A percentile compares a stretch with the other conserved stretches of the same genome.
Evolutionary conservation across 2,113 vertebrate species (phyloP).

Genomic region (Misgurnus anguillicaudatus): DNA sequence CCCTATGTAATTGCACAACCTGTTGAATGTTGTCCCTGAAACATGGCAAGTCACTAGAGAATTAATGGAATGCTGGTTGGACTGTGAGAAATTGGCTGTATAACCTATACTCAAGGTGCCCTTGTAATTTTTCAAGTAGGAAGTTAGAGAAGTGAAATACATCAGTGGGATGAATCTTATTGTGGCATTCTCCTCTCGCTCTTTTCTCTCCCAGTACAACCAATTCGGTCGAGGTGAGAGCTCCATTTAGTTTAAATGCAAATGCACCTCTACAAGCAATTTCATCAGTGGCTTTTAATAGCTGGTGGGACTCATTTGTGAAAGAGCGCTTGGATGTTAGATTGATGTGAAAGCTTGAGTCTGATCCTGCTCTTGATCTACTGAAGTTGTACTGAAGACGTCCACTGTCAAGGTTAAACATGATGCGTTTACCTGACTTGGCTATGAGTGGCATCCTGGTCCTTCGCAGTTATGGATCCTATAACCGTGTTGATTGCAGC

Average conservation of each 20-base stretch:
- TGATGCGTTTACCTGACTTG: conserved; percentile 82
- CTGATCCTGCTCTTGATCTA: conserved; percentile 12
- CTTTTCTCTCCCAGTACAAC: conserved; percentile 26
- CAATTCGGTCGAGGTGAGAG: conserved; percentile 35
- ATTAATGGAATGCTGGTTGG: conserved; percentile 76
- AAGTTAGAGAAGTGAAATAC: conserved; percentile 62
- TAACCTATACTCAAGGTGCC: conserved; percentile 78
- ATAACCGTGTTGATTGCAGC: conserved; percentile 88
- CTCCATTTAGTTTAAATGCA: conserved; percentile 22
- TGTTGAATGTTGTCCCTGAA: conserved; percentile 76
- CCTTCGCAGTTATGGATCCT: conserved; percentile 86
- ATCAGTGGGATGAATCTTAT: conserved; percentile 42
- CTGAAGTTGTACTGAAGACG: background rate
- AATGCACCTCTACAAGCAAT: conserved; percentile 32
- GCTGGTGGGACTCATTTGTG: background rate
- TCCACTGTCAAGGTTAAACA: background rate
- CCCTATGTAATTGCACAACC: conserved; percentile 75
- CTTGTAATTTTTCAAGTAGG: conserved; percentile 68
- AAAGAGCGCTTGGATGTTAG: conserved; percentile 13
- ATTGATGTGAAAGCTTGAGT: conserved; percentile 6
- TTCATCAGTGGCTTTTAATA: conserved; percentile 21
- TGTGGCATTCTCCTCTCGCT: conserved; percentile 29
- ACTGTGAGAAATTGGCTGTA: conserved; percentile 73
- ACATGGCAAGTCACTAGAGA: conserved; percentile 72
- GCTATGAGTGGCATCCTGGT: conserved; percentile 85